A percentile compares a stretch with the other conserved stretches of the same genome.
phyloP scores from a whole-genome alignment of 1,140 invertebrate species.

The Heliconius hermathena region DNA sequence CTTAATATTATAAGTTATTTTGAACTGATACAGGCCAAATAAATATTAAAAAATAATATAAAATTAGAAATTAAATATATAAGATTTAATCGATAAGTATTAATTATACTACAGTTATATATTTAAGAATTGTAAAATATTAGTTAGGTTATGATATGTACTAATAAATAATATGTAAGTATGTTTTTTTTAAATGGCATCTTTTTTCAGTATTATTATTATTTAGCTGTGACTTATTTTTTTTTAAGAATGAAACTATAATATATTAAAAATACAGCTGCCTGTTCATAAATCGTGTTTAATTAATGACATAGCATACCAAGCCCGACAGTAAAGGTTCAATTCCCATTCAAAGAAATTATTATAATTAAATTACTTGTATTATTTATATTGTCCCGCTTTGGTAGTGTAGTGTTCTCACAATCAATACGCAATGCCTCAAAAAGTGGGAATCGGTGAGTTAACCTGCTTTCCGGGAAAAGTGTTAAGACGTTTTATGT shows the following conservation, averaged over 20 bases:
- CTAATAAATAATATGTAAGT: constrained; percentile 10
- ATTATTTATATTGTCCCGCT: too few species aligned
- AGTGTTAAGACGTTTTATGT: too few species aligned
- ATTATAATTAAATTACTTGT: too few species aligned
- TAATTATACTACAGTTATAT: not conserved
- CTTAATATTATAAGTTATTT: constrained; percentile 25
- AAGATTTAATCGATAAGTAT: not conserved
- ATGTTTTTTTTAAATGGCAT: constrained; percentile 18
- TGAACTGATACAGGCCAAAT: constrained; percentile 58
- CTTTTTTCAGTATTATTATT: constrained; percentile 32
- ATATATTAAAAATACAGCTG: not conserved
- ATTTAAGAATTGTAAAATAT: constrained; percentile 6
- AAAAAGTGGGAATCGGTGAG: too few species aligned
- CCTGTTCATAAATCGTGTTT: not conserved
- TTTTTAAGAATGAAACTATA: not conserved
- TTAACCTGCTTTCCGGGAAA: not conserved
- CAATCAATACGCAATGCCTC: too few species aligned
- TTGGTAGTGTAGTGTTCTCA: too few species aligned
- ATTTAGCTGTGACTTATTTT: not conserved
- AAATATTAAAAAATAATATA: constrained; percentile 35
- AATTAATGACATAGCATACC: not conserved
- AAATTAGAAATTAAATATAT: constrained; percentile 16
- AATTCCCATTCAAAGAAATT: too few species aligned
- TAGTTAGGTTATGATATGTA: not conserved
- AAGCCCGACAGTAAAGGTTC: too few species aligned